Percentiles rank a stretch among this genome's conserved stretches.
These are phyloP conservation scores for Cecidostiba fungosa DNA, from an alignment of 2,888 invertebrate genomes.

Conservation along the genomic window DNA sequence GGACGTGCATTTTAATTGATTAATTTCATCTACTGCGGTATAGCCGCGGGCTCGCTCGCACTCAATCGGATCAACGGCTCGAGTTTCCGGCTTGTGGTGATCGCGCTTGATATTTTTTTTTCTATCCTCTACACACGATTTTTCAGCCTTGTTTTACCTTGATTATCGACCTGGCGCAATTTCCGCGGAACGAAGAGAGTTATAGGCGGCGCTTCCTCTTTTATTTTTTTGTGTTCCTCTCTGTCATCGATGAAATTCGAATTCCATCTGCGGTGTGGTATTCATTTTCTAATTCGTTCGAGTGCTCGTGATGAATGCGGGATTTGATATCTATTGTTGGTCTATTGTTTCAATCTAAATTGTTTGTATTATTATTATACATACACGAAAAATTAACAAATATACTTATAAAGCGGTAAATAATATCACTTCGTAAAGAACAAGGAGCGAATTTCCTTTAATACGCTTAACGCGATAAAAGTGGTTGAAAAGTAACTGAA, in stretches of 20 bases:
- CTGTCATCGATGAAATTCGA: background rate
- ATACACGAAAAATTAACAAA: too few species aligned
- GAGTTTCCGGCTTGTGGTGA: constrained; percentile 22
- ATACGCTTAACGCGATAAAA: constrained; percentile 53
- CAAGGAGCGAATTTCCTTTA: constrained; percentile 31
- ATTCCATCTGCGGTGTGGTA: background rate
- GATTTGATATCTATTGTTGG: background rate
- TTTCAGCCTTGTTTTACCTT: background rate
- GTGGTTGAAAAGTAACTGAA: constrained; percentile 28
- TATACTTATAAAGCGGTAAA: too few species aligned
- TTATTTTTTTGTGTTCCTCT: background rate
- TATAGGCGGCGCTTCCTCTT: background rate
- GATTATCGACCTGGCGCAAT: constrained; percentile 31
- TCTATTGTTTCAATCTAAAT: background rate
- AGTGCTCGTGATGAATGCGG: background rate
- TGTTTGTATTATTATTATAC: too few species aligned
- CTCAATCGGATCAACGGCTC: constrained; percentile 43
- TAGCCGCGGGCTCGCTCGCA: background rate
- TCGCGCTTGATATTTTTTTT: background rate
- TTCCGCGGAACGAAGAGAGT: background rate
- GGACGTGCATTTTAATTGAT: constrained; percentile 57
- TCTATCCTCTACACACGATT: background rate
- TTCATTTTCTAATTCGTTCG: background rate
- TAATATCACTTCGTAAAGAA: constrained; percentile 8
- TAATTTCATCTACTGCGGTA: constrained; percentile 48